Base-by-base conservation (phyloP, 2,888 invertebrate species). In the Agrilus biguttatus region DNA sequence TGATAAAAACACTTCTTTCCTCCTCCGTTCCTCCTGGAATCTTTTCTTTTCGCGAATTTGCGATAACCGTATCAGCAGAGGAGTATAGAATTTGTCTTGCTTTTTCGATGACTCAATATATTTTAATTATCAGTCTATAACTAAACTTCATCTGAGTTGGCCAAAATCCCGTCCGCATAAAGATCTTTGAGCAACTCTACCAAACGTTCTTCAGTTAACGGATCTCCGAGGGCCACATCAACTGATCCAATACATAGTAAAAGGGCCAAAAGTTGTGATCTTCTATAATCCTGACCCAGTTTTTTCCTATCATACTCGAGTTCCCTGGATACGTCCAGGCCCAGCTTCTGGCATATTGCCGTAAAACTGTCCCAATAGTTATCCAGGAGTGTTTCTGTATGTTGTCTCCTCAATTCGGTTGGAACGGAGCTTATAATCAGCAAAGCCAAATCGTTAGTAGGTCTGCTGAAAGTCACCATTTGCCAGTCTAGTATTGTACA, bases 401-500 rank as follows among this genome's bases (percentile, higher is more conserved):
- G 72, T 19, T 73, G 64, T 46, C 84, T 72, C 42, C 85, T 71
- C 49, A 83, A 61, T 55, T 80, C 79, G 1, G 83, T 78, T 1
- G 82, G 76, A 36, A 85, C 69, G 1, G 85, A 85, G 47, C 83
- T 83, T 39, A 85, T 68, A 40, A 86, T 64, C 40, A 85, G 65
- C 14, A 84, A 64, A 0, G 85, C 85, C 8, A 86, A 71, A 58
- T 86, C 86, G 60, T 85, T 85, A 59, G 84, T 85, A 14, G 84
- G 83, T 53, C 74, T 68, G 48, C 82, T 82, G 48, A 82, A 75
- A 2, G 83, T 83, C 38, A 85, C 82, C 85, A 86, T 85, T 69
- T 86, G 86, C 85, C 85, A 86, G 60, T 86, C 85, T 36, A 86
- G 65, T 39, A 84, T 80, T 42, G 78, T 74, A 58, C 85, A 86